These are phyloP conservation scores for Syngnathus floridae DNA, from an alignment of 2,113 vertebrate genomes.

Conservation along the genomic window DNA sequence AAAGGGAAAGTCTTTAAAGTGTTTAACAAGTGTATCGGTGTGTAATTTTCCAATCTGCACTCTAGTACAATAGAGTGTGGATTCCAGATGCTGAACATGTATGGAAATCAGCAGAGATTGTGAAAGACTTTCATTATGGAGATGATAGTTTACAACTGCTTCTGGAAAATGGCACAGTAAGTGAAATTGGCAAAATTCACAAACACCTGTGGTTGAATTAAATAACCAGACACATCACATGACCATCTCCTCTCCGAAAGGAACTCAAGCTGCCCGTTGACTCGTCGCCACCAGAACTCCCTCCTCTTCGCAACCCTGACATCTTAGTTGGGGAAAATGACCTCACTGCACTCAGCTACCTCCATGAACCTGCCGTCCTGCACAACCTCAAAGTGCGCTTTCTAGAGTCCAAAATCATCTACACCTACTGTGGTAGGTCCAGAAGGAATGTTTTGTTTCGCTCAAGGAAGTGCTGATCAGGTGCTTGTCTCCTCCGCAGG, in stretches of 20 bases:
- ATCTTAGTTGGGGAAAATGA: constrained; percentile 98
- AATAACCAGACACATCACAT: constrained; percentile 9
- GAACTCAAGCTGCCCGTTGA: constrained; percentile 75
- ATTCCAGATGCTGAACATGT: constrained; percentile 86
- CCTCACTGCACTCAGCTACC: constrained; percentile 96
- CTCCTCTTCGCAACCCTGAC: constrained; percentile 90
- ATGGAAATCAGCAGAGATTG: constrained; percentile 92
- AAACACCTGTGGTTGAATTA: background rate
- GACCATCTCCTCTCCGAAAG: constrained; percentile 54
- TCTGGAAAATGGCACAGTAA: constrained; percentile 88
- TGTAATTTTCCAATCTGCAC: background rate
- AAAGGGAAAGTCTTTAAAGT: background rate
- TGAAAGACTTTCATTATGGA: constrained; percentile 75
- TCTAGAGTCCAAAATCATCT: constrained; percentile 92
- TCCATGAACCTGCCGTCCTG: constrained; percentile 91
- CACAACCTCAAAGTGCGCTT: constrained; percentile 94
- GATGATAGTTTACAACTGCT: constrained; percentile 72
- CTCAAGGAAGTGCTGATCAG: background rate
- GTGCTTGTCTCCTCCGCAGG: constrained; percentile 65
- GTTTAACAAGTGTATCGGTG: too few relatives aligned
- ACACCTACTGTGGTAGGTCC: constrained; percentile 89
- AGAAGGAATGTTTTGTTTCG: background rate
- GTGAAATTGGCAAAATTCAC: constrained; percentile 27
- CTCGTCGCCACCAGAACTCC: constrained; percentile 67
- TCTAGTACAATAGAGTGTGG: constrained; percentile 93